phyloP scores from a whole-genome alignment of 1,140 invertebrate species.

The Brachystomella parvula region DNA sequence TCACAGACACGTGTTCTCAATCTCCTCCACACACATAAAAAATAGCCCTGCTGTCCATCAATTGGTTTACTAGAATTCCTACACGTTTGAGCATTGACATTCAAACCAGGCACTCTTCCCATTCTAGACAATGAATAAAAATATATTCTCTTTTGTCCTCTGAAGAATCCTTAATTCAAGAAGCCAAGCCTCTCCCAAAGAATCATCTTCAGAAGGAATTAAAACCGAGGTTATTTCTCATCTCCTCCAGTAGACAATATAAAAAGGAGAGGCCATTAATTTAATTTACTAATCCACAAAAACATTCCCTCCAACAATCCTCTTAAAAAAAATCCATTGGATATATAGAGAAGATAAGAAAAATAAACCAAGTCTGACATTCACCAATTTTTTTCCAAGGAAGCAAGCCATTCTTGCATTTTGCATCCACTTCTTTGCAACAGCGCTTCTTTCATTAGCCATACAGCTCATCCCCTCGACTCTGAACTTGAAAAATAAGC shows the following conservation, averaged over 20 bases:
- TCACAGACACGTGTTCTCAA: constrained; percentile 1
- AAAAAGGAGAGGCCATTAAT: constrained; percentile 1
- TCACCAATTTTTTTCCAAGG: neutral
- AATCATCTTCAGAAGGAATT: constrained; percentile 2
- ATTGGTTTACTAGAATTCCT: neutral
- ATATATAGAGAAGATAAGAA: neutral
- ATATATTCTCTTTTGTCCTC: neutral
- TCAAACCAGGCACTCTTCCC: too few species aligned
- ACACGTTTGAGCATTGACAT: too few species aligned
- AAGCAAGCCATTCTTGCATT: neutral
- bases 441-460: too few species aligned
- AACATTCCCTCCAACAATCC: neutral
- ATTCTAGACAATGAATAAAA: too few species aligned
- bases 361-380: neutral
- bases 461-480: neutral
- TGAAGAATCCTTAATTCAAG: too few species aligned
- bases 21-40: neutral
- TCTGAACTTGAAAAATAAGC: constrained; percentile 9
- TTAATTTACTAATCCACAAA: neutral
- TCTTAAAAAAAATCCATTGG: neutral
- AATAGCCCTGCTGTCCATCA: neutral
- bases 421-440: neutral
- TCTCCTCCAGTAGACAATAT: neutral
- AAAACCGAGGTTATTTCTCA: neutral
- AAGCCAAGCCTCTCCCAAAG: too few species aligned